Conservation (phyloP, 1,140 invertebrate genomes). For the Drosophila nigrodunni region DNA sequence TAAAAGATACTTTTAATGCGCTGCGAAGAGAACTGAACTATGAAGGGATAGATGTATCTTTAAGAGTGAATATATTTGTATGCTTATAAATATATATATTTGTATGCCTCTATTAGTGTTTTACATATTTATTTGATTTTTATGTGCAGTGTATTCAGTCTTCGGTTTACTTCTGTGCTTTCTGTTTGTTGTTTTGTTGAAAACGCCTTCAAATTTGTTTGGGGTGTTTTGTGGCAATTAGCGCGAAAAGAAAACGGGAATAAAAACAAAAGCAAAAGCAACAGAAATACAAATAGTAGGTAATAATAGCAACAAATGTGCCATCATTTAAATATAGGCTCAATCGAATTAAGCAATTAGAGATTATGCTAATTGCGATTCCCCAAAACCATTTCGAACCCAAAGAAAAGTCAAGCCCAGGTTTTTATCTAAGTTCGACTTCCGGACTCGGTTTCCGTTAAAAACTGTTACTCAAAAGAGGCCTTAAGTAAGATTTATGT, state of each 20-base stretch:
- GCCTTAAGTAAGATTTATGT: constrained; percentile 74
- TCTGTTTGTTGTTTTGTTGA: background rate
- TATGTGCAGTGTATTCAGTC: background rate
- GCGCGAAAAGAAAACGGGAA: constrained; percentile 36
- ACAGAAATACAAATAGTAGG: background rate
- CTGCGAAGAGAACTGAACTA: background rate
- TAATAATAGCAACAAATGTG: constrained; percentile 32
- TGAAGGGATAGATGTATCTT: background rate
- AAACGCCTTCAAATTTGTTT: constrained; percentile 40
- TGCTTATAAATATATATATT: background rate
- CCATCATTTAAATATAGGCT: constrained; percentile 49
- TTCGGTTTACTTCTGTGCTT: background rate
- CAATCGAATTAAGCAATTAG: constrained; percentile 66
- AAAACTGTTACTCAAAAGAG: background rate
- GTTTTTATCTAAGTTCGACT: constrained; percentile 37
- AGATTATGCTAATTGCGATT: constrained; percentile 59
- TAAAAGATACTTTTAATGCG: background rate
- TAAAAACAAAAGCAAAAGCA: constrained; percentile 6
- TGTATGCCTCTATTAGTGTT: background rate
- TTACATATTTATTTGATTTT: background rate
- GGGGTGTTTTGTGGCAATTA: constrained; percentile 50
- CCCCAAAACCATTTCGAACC: background rate
- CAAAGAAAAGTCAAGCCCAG: background rate
- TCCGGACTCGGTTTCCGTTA: constrained; percentile 60
- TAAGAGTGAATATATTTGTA: background rate